Evolutionary conservation across 2,888 invertebrate species (phyloP).

Genomic region (Blastobasis lacticolella): DNA sequence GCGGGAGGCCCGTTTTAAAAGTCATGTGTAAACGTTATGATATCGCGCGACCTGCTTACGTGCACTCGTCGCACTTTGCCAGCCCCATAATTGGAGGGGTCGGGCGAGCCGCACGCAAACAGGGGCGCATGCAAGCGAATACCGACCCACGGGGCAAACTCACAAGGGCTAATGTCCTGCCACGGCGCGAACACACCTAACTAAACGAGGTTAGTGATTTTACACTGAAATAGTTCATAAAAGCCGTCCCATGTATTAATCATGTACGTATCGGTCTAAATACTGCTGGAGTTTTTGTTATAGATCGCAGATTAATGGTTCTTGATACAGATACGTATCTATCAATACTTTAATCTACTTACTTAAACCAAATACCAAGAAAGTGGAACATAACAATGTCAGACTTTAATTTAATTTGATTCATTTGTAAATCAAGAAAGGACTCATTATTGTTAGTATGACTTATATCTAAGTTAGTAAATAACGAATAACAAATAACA

Average conservation of each 20-base stretch:
- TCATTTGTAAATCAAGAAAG: too few species aligned
- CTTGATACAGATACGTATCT: too few species aligned
- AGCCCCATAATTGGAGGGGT: slow-evolving; percentile 65
- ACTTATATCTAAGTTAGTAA: too few species aligned
- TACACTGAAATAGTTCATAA: slow-evolving; percentile 45
- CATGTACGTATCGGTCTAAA: slow-evolving; percentile 17
- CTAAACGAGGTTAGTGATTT: slow-evolving; percentile 43
- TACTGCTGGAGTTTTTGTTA: neutral
- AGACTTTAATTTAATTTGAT: too few species aligned
- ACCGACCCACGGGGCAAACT: slow-evolving; percentile 31
- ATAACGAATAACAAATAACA: too few species aligned
- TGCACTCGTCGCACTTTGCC: slow-evolving; percentile 59
- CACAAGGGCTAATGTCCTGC: slow-evolving; percentile 35
- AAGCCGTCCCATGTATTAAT: slow-evolving; percentile 32
- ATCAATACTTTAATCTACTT: too few species aligned
- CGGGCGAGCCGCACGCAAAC: slow-evolving; percentile 46
- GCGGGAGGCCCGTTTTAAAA: slow-evolving; percentile 20
- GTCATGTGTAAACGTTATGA: slow-evolving; percentile 59
- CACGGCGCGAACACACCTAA: slow-evolving; percentile 32
- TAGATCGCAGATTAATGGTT: too few species aligned
- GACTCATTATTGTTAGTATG: too few species aligned
- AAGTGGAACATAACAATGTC: too few species aligned
- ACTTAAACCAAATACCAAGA: too few species aligned
- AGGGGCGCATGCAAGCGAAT: slow-evolving; percentile 44
- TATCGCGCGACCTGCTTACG: slow-evolving; percentile 59